A percentile compares a stretch with the other conserved stretches of the same genome.
Evolutionary conservation across 1,140 invertebrate genomes (phyloP).

Genomic region (Panulirus ornatus): DNA sequence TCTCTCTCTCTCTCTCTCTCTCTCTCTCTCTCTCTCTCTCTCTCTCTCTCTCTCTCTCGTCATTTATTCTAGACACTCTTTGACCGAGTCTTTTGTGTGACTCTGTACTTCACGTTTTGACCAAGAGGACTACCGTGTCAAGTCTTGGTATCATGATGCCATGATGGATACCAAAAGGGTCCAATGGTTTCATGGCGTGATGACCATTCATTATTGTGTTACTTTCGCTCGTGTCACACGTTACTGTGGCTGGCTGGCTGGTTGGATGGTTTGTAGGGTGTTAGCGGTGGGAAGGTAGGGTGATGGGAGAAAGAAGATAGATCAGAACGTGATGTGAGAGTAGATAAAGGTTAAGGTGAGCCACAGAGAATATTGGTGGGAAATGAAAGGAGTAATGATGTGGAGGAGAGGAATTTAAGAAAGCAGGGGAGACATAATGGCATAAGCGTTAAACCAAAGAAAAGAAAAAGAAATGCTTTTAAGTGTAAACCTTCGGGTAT

Average conservation of each 20-base stretch:
- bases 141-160: not conserved
- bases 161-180: not conserved
- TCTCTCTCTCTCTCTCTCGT: constrained; percentile 14
- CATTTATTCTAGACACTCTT: too few relatives aligned
- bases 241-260: not conserved
- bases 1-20: constrained; percentile 13
- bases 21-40: constrained; percentile 34
- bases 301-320: not conserved
- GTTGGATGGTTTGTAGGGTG: not conserved
- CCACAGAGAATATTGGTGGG: too few relatives aligned
- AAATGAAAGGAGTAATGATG: too few relatives aligned
- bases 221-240: not conserved
- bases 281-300: not conserved
- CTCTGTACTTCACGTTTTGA: too few relatives aligned
- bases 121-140: not conserved
- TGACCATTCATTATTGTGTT: not conserved
- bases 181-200: not conserved
- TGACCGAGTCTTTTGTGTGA: too few relatives aligned
- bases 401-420: too few relatives aligned
- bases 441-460: too few relatives aligned
- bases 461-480: too few relatives aligned
- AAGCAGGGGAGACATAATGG: too few relatives aligned
- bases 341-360: too few relatives aligned
- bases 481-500: too few relatives aligned
- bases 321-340: not conserved